A percentile compares a stretch with the other conserved stretches of the same genome.
phyloP scores from a whole-genome alignment of 1,140 invertebrate genomes.

The Maconellicoccus hirsutus region DNA sequence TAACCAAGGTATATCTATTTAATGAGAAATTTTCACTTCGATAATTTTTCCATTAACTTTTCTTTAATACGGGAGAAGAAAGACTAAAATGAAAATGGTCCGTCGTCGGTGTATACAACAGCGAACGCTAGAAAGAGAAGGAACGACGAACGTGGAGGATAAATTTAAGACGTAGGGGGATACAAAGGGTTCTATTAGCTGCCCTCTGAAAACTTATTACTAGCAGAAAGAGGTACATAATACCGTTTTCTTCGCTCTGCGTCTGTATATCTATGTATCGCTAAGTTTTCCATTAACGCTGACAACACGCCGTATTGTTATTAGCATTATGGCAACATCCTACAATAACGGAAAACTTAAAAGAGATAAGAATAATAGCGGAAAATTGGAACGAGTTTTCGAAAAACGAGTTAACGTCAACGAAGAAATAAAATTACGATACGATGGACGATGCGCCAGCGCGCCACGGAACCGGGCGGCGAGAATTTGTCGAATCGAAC shows the following conservation, averaged over 20 bases:
- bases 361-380: conserved; percentile 9
- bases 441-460: no score
- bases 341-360: conserved; percentile 4
- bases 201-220: neutral
- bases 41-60: conserved; percentile 23
- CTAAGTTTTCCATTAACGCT: conserved; percentile 8
- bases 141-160: neutral
- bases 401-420: neutral
- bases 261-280: neutral
- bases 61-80: conserved; percentile 14
- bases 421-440: neutral
- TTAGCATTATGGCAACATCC: conserved; percentile 3
- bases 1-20: conserved; percentile 12
- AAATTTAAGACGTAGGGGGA: conserved; percentile 2
- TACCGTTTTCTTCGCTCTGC: no score
- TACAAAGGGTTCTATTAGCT: conserved; percentile 4
- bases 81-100: neutral
- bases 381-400: conserved; percentile 3
- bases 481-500: no score
- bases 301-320: conserved; percentile 7
- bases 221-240: no score
- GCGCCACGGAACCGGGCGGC: no score
- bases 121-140: no score
- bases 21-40: conserved; percentile 16
- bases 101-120: neutral